A percentile compares a stretch with the other conserved stretches of the same genome.
Conservation (phyloP, 2,797 vertebrate genomes). For the Todus mexicanus region DNA sequence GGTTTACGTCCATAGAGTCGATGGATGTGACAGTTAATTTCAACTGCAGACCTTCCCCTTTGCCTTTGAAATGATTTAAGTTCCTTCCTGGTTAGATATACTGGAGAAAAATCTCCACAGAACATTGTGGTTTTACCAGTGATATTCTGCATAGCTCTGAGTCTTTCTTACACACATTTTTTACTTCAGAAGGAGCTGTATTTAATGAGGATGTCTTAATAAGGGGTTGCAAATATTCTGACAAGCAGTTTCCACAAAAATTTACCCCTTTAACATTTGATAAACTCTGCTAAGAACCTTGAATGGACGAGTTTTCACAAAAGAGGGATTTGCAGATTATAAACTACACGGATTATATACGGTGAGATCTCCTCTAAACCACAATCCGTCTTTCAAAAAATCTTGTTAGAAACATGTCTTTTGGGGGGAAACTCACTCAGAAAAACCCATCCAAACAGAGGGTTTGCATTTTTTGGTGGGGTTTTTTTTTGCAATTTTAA, state of each 20-base stretch:
- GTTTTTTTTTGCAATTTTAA: background rate
- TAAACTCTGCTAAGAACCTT: background rate
- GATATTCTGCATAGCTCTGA: background rate
- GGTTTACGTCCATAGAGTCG: background rate
- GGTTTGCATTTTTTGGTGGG: background rate
- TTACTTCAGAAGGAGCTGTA: background rate
- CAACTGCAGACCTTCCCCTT: background rate
- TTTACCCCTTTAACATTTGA: background rate
- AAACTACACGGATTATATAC: background rate
- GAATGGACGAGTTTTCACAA: background rate
- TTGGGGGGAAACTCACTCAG: rapidly evolving
- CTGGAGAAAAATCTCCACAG: background rate
- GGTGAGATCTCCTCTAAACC: background rate
- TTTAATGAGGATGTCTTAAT: background rate
- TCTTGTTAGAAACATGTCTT: background rate
- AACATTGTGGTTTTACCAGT: background rate
- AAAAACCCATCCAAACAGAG: background rate
- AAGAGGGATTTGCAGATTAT: background rate
- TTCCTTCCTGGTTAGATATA: background rate
- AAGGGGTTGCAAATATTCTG: background rate
- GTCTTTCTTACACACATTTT: background rate
- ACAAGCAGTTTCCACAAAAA: background rate
- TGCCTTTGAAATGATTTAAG: background rate
- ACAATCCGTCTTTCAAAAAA: background rate
- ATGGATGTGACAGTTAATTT: background rate